Evolutionary conservation across 2,888 invertebrate species (phyloP), one percentile per base, ranked within the genome.

Genomic region (Harmothoe impar): DNA sequence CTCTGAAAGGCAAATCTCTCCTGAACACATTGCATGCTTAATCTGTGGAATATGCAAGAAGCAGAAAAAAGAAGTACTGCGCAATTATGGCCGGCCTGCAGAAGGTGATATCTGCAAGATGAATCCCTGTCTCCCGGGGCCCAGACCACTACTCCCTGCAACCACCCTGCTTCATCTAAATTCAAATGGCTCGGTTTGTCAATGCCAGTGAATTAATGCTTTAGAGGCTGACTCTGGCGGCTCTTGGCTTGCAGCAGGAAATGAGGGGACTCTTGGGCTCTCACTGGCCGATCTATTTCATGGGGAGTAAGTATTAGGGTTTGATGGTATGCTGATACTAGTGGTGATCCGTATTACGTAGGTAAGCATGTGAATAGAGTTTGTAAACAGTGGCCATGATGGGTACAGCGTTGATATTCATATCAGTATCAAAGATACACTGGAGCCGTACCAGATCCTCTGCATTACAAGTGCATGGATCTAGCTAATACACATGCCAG

Each of bases 171-270:
- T 54, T 86, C 86, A 86, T 86, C 86, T 86, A 86, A 86, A 86
- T 86, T 86, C 86, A 86, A 86, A 86, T 86, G 86, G 54, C 54
- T n/a, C 52, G 54, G 54, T 86, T 86, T 86, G 86, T 86, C 86
- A 86, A 86, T 86, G 86, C 25, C 29, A 33, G 29, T 20, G 86
- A 86, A 86, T 86, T 86, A 86, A 86, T 86, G 86, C 81, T 81
- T 43, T 33, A 43, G 33, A 81, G 81, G 43, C 35, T 35, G 20
- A 10, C 5, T 23, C 10, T 17, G 35, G 81, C 17, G 35, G 81
- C 15, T 20, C 35, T 33, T 7, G 15, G 35, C 43, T 0, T 81
- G 20, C n/a, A 81, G 35, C 7, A 15, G 33, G 81, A 43, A 81
- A 81, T 33, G 43, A 43, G 81, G 29, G 7, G 72, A 72, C 29